Percentiles rank a stretch among this genome's conserved stretches.
Conservation (phyloP, 2,888 invertebrate species). For the Rhyacophila evoluta region DNA sequence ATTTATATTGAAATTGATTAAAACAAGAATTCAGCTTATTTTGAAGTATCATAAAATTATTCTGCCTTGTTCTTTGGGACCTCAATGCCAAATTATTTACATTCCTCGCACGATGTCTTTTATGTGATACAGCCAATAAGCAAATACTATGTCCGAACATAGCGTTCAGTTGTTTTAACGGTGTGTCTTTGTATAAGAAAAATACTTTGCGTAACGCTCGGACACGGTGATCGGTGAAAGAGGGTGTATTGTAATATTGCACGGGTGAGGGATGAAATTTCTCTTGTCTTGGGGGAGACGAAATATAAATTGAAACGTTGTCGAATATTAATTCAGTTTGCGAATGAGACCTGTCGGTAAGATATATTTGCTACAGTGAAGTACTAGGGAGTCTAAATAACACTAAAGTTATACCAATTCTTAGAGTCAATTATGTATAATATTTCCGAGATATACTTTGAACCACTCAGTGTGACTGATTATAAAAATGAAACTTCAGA, state of each 20-base stretch:
- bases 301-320: conserved; percentile 24
- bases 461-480: too few species aligned
- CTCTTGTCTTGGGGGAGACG: conserved; percentile 14
- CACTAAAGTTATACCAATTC: too few species aligned
- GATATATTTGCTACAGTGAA: not conserved
- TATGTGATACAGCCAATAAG: not conserved
- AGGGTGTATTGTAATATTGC: conserved; percentile 17
- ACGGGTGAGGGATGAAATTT: conserved; percentile 5
- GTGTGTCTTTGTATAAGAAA: not conserved
- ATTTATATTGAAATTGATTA: conserved; percentile 8
- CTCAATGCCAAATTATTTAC: conserved; percentile 37
- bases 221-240: not conserved
- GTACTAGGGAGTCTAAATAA: not conserved
- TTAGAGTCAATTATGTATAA: too few species aligned
- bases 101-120: conserved; percentile 42
- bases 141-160: conserved; percentile 3
- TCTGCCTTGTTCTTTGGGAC: not conserved
- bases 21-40: not conserved
- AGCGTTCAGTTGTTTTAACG: not conserved
- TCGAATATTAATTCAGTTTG: conserved; percentile 15
- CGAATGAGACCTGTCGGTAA: conserved; percentile 15
- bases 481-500: too few species aligned
- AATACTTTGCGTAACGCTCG: not conserved
- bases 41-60: conserved; percentile 4
- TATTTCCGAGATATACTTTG: too few species aligned